Evolutionary conservation across 2,888 invertebrate genomes (phyloP), one percentile per base, ranked within the genome.

Genomic region (Lathronympha strigana): DNA sequence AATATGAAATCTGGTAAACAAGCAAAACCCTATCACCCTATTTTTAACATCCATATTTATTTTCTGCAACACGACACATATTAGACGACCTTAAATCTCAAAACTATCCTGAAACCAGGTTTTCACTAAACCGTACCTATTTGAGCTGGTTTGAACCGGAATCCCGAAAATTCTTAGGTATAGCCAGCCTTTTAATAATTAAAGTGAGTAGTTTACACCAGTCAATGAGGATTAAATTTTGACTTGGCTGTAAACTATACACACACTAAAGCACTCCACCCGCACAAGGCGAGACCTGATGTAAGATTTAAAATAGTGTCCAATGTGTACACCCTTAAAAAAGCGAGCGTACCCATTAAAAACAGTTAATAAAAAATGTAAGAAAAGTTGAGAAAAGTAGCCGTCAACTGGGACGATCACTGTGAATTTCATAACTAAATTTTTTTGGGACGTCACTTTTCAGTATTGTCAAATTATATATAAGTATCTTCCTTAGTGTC

Each of bases 101-200:
- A 40, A 54, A 4, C 38, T 54, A 55, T 2, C 28, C 19, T 57
- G n/a, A 45, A 19, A 45, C 57, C 19, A 43, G 57, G 19, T 19
- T 45, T 23, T 28, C n/a, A 8, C 45, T 45, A 57, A 57, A 45
- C 28, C 15, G 31, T 43, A 19, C 13, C 28, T 43, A 57, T 31
- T 53, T 57, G 55, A 57, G 57, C 57, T 57, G 57, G 57, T n/a
- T 43, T n/a, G 13, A 57, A 57, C 40, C 43, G n/a, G 57, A 57
- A 57, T 57, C n/a, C 9, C 28, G 28, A 31, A 57, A 57, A 57
- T 21, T 45, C 57, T 57, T 57, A 57, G 57, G 43, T 57, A 21
- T 57, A 45, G 31, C 57, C 57, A 57, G 43, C 57, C 57, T 57
- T 57, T 57, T 21, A 55, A 55, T 43, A 55, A 53, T 53, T 57